These are phyloP conservation scores for Misgurnus anguillicaudatus DNA, from an alignment of 2,113 vertebrate species.

Conservation along the genomic window DNA sequence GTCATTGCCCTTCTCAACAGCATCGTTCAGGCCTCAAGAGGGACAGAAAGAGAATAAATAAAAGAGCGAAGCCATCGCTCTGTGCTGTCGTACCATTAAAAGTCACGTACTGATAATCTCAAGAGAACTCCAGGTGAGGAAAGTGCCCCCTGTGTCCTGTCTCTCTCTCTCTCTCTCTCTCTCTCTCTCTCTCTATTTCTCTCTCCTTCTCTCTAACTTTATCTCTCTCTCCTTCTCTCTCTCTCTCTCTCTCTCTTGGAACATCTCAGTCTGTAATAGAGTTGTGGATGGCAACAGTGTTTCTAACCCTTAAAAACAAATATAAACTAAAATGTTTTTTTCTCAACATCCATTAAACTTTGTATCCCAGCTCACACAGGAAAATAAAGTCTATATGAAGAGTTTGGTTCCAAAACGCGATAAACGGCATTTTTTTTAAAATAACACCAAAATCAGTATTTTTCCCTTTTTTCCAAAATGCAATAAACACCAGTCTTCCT, in stretches of 20 bases:
- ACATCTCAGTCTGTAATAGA: background rate
- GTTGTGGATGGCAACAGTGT: background rate
- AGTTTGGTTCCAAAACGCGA: too few species aligned
- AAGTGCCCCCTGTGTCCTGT: background rate
- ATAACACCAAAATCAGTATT: too few species aligned
- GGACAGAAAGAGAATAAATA: background rate
- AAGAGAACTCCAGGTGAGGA: background rate
- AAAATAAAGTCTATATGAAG: background rate
- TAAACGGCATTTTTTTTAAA: too few species aligned
- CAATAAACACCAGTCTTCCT: too few species aligned
- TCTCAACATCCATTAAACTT: background rate
- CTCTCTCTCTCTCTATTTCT: background rate
- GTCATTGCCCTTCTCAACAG: background rate
- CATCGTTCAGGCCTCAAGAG: conserved; percentile 7
- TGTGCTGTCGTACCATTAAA: conserved; percentile 5
- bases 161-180: background rate
- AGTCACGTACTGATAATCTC: conserved; percentile 23
- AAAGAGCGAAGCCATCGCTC: conserved; percentile 12
- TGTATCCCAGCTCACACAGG: background rate
- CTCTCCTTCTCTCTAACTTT: background rate
- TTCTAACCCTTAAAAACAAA: conserved; percentile 12
- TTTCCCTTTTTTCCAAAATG: too few species aligned
- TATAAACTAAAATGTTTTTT: background rate
- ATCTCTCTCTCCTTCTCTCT: background rate
- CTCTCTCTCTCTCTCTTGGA: background rate